Conservation (phyloP, 2,113 vertebrate genomes). For the Xenopus borealis region DNA sequence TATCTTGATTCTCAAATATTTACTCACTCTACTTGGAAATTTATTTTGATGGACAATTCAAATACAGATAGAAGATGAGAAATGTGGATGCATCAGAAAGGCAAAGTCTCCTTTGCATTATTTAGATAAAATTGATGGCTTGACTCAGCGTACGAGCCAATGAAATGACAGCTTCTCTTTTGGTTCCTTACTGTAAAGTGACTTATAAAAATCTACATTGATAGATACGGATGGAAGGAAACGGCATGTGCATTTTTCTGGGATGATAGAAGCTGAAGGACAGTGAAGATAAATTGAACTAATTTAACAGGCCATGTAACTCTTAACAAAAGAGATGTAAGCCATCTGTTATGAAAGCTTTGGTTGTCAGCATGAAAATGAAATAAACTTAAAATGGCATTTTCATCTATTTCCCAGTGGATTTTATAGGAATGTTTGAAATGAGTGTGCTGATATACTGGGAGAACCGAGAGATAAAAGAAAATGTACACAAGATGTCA, state of each 20-base stretch:
- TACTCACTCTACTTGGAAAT: no score
- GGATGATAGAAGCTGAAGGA: background rate
- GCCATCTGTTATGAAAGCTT: constrained; percentile 6
- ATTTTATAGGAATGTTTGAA: background rate
- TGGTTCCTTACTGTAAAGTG: background rate
- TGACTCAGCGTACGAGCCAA: no score
- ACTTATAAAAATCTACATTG: constrained; percentile 4
- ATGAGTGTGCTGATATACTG: background rate
- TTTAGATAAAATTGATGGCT: no score
- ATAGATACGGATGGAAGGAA: constrained; percentile 3
- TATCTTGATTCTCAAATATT: no score
- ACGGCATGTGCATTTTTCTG: background rate
- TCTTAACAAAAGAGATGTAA: constrained; percentile 9
- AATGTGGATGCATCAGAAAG: no score
- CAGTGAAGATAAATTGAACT: constrained; percentile 2
- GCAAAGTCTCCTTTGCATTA: no score
- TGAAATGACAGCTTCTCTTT: background rate
- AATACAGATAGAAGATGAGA: no score
- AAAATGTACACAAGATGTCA: no score
- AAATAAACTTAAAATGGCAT: background rate
- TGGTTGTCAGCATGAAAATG: constrained; percentile 6
- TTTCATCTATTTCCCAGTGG: background rate
- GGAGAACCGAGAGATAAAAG: no score
- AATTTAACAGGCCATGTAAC: constrained; percentile 1
- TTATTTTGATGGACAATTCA: no score